Evolutionary conservation across 2,797 vertebrate genomes (phyloP), one percentile per base, ranked within the genome.

Genomic region (Erithacus rubecula): DNA sequence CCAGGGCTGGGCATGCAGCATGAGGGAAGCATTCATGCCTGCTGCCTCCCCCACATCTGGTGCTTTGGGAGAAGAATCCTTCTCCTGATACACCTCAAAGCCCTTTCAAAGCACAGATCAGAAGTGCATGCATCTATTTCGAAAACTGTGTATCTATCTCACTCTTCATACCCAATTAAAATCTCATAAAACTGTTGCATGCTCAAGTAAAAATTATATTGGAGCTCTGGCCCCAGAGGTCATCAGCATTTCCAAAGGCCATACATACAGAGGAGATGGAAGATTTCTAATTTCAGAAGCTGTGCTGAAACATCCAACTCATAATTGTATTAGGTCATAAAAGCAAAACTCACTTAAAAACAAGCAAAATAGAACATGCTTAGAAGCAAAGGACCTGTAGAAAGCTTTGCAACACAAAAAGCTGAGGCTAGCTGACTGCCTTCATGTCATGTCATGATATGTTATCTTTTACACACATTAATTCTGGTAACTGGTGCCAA

Each of bases 401-500:
- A 86, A 27, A 80, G 36, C 36, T 92, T 89, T 44, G 12, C 15
- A 65, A 17, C 26, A 82, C 47, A 89, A 39, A 83, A 77, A 69
- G 63, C 67, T 89, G 84, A 71, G 60, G 43, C 23, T 56, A 77
- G 56, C 58, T 92, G 75, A 56, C 53, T 84, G 70, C 68, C 63
- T 67, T 63, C 70, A 46, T 55, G 47, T 74, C 79, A 64, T 32
- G 63, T 49, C 93, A 90, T 7, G 49, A 85, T 63, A 83, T 53
- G 82, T 93, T 87, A 82, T 27, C 46, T 91, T 95, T 86, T 34
- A 87, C 53, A 93, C 26, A 43, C 44, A 36, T 71, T 87, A 89
- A 82, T 59, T 77, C 67, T 83, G 65, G 69, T 89, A 75, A 83
- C 65, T 29, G 82, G 24, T 70, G 55, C 88, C 81, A 58, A 55